Evolutionary conservation across 1,140 invertebrate genomes (phyloP).

Genomic region (Drosophila nigromelanica): DNA sequence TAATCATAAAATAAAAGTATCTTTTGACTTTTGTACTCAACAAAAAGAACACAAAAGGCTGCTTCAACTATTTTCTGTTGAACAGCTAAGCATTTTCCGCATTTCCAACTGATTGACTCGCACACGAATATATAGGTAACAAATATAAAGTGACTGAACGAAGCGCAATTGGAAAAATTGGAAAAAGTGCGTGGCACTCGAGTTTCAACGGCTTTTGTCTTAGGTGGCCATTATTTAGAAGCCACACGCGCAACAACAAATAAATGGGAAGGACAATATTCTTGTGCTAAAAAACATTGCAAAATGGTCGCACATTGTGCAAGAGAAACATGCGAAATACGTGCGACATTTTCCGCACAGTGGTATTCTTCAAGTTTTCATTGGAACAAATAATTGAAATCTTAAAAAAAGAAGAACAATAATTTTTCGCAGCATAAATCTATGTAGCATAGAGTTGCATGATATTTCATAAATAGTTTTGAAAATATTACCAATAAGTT

Average conservation of each 20-base stretch:
- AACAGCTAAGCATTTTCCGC: slow-evolving; percentile 41
- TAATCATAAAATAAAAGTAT: too few relatives aligned
- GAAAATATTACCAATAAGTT: background rate
- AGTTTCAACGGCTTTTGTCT: slow-evolving; percentile 55
- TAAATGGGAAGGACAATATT: slow-evolving; percentile 25
- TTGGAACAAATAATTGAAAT: background rate
- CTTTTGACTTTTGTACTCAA: too few relatives aligned
- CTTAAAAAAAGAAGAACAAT: background rate
- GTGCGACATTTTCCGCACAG: slow-evolving; percentile 36
- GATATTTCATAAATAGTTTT: background rate
- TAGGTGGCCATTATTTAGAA: slow-evolving; percentile 62
- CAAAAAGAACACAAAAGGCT: background rate
- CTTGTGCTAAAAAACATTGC: slow-evolving; percentile 29
- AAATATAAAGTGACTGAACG: slow-evolving; percentile 16
- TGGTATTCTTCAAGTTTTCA: background rate
- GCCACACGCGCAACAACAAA: slow-evolving; percentile 64
- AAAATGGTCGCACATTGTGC: slow-evolving; percentile 48
- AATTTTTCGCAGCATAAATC: background rate
- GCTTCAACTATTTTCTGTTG: slow-evolving; percentile 4
- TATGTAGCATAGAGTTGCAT: background rate
- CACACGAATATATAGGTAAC: slow-evolving; percentile 39
- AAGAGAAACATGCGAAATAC: slow-evolving; percentile 57
- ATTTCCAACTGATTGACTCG: slow-evolving; percentile 56
- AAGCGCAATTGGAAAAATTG: slow-evolving; percentile 30
- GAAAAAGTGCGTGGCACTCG: slow-evolving; percentile 39